Conservation (phyloP, 92 coral and sea anemone genomes). For the Blastomussa wellsi region DNA sequence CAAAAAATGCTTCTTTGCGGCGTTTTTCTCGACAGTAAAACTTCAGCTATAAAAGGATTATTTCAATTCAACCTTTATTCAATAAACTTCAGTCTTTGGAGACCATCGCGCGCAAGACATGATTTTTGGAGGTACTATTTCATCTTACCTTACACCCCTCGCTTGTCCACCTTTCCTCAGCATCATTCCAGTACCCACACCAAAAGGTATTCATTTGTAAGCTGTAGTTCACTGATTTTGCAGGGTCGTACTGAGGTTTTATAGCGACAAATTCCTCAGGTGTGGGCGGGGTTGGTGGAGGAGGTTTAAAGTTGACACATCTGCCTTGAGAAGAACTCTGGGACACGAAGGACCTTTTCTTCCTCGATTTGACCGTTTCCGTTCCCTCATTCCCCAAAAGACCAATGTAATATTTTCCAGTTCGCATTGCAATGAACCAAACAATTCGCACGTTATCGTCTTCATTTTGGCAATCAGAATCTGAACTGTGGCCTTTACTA, state of each 20-base stretch:
- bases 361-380: slow-evolving; percentile 8
- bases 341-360: slow-evolving; percentile 32
- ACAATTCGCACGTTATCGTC: neutral
- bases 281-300: slow-evolving; percentile 21
- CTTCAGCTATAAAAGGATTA: too few relatives aligned
- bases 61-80: too few relatives aligned
- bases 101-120: too few relatives aligned
- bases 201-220: slow-evolving; percentile 21
- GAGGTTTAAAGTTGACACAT: slow-evolving; percentile 50
- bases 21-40: too few relatives aligned
- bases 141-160: slow-evolving; percentile 51
- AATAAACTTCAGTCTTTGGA: too few relatives aligned
- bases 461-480: neutral
- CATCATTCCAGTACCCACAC: slow-evolving; percentile 45
- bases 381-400: neutral
- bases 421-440: neutral
- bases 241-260: slow-evolving; percentile 35
- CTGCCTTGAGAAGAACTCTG: slow-evolving; percentile 7
- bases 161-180: slow-evolving; percentile 33
- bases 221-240: slow-evolving; percentile 33
- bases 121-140: too few relatives aligned
- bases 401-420: slow-evolving; percentile 41
- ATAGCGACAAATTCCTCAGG: neutral
- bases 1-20: too few relatives aligned
- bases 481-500: neutral